phyloP scores from a whole-genome alignment of 92 coral and sea anemone species.

The Desmophyllum pertusum region DNA sequence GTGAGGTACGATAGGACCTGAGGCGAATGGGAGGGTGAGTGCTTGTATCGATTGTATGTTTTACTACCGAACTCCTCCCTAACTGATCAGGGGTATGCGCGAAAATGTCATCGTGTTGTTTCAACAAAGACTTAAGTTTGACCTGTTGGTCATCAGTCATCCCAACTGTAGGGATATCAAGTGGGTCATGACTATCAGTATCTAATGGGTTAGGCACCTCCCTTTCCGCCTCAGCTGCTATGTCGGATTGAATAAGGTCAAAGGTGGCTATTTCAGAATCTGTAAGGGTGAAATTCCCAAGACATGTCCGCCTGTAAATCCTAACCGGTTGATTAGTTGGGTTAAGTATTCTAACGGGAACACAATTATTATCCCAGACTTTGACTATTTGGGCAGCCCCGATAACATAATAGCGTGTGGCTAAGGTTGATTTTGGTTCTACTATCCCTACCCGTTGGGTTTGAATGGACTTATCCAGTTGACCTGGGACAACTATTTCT shows the following conservation, averaged over 20 bases:
- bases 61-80: constrained; percentile 27
- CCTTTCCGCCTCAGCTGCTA: background rate
- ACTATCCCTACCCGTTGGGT: constrained; percentile 36
- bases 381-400: constrained; percentile 20
- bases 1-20: constrained; percentile 23
- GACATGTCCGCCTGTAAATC: constrained; percentile 17
- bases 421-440: constrained; percentile 29
- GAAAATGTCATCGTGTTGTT: constrained; percentile 17
- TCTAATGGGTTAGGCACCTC: background rate
- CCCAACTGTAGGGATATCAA: no score
- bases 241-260: background rate
- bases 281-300: no score
- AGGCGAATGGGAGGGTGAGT: constrained; percentile 30
- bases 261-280: background rate
- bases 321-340: constrained; percentile 39
- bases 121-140: background rate
- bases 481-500: constrained; percentile 53
- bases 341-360: constrained; percentile 31
- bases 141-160: background rate
- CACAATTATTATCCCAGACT: background rate
- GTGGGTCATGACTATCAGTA: no score
- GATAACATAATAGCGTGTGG: constrained; percentile 23
- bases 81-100: constrained; percentile 16
- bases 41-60: constrained; percentile 33
- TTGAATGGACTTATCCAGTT: background rate